Percentiles rank a stretch among this genome's conserved stretches.
These are phyloP conservation scores for Simalia tracyae DNA, from an alignment of 2,797 vertebrate species.

Conservation along the genomic window DNA sequence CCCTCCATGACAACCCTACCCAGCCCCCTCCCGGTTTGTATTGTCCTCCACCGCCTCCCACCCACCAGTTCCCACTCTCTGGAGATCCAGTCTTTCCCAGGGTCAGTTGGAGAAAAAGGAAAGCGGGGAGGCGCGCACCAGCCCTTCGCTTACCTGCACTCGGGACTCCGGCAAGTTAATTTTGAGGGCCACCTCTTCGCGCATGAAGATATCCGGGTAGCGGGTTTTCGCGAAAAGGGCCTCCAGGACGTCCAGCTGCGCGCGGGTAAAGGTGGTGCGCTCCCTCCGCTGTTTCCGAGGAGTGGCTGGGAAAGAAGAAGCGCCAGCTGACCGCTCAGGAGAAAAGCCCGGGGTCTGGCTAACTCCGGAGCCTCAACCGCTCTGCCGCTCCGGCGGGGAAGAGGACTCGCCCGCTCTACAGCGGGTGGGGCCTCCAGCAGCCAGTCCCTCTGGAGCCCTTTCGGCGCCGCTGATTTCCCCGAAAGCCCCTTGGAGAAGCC, in stretches of 20 bases:
- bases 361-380: background rate
- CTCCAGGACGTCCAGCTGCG: conserved; percentile 94
- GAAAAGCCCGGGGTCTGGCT: background rate
- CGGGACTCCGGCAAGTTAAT: conserved; percentile 97
- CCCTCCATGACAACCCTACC: background rate
- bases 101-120: background rate
- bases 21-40: background rate
- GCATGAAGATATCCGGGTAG: conserved; percentile 98
- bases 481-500: background rate
- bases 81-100: background rate
- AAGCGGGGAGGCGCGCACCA: accelerated
- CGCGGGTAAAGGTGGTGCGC: conserved; percentile 94
- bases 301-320: conserved; percentile 80
- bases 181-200: conserved; percentile 96
- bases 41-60: background rate
- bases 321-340: background rate
- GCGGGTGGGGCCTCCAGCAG: background rate
- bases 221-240: conserved; percentile 96
- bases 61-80: background rate
- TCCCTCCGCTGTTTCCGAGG: conserved; percentile 96
- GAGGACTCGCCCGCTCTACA: background rate
- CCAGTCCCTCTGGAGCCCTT: background rate
- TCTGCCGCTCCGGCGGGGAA: too few species aligned
- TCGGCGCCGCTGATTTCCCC: background rate
- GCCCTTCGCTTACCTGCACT: conserved; percentile 84